Conservation (phyloP, 1,140 invertebrate species). For the Pollicipes pollicipes region DNA sequence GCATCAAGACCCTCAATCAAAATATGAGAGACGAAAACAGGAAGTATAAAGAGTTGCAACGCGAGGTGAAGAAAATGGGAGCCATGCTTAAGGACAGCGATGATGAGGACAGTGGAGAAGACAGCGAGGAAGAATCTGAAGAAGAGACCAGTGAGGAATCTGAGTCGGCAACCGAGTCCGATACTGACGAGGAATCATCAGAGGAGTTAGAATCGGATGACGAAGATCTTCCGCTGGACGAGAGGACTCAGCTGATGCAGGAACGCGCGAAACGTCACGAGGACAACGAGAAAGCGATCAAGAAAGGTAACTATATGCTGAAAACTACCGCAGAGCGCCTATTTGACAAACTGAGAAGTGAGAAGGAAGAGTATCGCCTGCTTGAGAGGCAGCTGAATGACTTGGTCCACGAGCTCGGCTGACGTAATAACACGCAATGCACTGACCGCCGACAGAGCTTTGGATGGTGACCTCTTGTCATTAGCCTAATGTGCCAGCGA, state of each 20-base stretch:
- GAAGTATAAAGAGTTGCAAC: constrained; percentile 1
- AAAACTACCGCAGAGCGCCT: background rate
- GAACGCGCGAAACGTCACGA: background rate
- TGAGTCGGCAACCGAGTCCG: background rate
- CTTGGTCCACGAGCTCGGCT: background rate
- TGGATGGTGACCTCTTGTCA: too few relatives aligned
- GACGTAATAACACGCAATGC: too few relatives aligned
- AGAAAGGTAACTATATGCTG: constrained; percentile 5
- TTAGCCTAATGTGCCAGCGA: too few relatives aligned
- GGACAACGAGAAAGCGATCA: background rate
- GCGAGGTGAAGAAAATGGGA: constrained; percentile 1
- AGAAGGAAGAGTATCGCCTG: constrained; percentile 2
- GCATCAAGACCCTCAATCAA: background rate
- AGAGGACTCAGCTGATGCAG: background rate
- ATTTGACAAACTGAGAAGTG: background rate
- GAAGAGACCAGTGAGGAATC: background rate
- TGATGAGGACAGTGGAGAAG: background rate
- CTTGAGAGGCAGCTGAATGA: constrained; percentile 3
- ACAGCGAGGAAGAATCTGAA: background rate
- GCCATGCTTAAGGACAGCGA: background rate
- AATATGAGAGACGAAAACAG: background rate
- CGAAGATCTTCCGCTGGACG: background rate
- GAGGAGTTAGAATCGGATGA: background rate
- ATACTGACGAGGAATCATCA: background rate
- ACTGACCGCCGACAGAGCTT: too few relatives aligned